Base-by-base conservation (phyloP, 2,888 invertebrate species). In the Eupithecia dodoneata region DNA sequence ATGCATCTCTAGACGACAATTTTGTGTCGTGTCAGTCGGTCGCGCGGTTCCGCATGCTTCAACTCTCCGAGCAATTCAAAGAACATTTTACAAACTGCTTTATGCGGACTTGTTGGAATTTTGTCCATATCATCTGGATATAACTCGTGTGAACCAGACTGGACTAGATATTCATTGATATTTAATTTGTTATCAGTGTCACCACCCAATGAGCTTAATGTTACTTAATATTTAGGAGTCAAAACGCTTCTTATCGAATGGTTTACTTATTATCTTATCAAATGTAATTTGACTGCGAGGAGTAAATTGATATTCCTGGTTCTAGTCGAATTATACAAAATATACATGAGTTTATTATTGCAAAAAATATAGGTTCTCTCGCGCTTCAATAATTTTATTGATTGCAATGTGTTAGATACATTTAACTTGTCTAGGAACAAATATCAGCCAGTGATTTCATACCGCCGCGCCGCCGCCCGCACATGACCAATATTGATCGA, bases 1-100 rank as follows among this genome's bases (percentile, higher is more conserved):
- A 63, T 81, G 82, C 82, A 80, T 83, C 83, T 81, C 74, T 83
- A 84, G 81, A 76, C 79, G 80, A 85, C 81, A 79, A 83, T 82
- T 83, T 83, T 81, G 80, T 85, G 87, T 84, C 85, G 86, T 92
- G 93, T 94, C 90, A 94, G 92, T 93, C 88, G 92, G 92, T 84
- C 93, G 86, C 81, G 81, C 80, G 79, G 89, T 88, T 92, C 94
- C 94, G 93, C 87, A 82, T 93, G 91, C 83, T 86, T 91, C 83
- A 89, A 91, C 84, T 83, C 41, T 66, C 18, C 47, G 82, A 84
- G 82, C 83, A 83, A 87, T 91, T 91, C 91, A 81, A 85, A 81
- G 90, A 91, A 92, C 86, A 85, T 86, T 84, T 76, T 69, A 74
- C 73, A 13, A 15, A 30, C 67, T 52, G 73, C 44, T 76, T 73